Evolutionary conservation across 2,113 vertebrate species (phyloP).

Genomic region (Melanocharis versteri): DNA sequence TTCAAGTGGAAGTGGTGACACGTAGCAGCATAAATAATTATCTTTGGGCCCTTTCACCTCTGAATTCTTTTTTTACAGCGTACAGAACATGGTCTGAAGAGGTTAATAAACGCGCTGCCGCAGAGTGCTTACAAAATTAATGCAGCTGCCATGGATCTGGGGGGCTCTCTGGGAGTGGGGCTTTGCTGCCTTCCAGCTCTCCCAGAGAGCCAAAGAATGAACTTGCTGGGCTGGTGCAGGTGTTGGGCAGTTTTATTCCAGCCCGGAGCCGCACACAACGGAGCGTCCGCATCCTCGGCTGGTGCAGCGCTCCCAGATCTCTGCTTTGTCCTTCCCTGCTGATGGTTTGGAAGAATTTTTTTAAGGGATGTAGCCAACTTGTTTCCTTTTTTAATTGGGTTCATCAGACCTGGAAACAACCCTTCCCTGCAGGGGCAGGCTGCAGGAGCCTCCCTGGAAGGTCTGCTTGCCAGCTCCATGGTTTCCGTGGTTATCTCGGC

Average conservation of each 20-base stretch:
- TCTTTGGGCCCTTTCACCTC: slow-evolving; percentile 60
- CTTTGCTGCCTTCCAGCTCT: background rate
- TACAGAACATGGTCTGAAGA: slow-evolving; percentile 22
- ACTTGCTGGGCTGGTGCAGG: background rate
- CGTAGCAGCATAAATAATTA: slow-evolving; percentile 66
- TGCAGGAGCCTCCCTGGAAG: background rate
- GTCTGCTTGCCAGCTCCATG: fast-evolving
- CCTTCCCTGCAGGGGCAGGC: background rate
- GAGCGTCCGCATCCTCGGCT: fast-evolving
- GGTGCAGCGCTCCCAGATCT: too few species aligned
- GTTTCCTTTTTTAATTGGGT: background rate
- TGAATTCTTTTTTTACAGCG: slow-evolving; percentile 29
- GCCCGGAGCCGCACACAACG: fast-evolving
- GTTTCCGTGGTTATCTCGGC: background rate
- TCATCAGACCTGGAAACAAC: background rate
- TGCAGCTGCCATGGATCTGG: slow-evolving; percentile 34
- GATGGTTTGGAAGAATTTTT: background rate
- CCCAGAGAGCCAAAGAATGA: background rate
- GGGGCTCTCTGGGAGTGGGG: background rate
- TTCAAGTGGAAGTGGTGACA: slow-evolving; percentile 44
- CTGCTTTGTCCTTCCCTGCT: background rate
- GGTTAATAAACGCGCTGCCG: slow-evolving; percentile 22
- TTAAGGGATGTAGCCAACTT: background rate
- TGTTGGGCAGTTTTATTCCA: background rate
- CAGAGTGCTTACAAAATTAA: slow-evolving; percentile 27